Conservation (phyloP, 30 jellyfish, hydroid and myxozoan species). For the Catostylus mosaicus region DNA sequence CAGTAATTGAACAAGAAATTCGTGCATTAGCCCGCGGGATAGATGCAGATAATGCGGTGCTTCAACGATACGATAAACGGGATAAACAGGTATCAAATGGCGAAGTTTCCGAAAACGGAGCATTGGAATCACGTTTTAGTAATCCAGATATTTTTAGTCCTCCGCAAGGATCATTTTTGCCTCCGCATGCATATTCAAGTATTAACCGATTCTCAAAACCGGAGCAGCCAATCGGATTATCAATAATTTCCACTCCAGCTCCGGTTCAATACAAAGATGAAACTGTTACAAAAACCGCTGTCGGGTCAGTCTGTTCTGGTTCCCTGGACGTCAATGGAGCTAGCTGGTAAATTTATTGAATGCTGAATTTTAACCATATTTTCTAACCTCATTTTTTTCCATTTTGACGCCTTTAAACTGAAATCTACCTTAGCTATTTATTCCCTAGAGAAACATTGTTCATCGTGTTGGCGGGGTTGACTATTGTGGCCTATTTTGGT, state of each 20-base stretch:
- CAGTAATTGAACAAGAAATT: constrained; percentile 47
- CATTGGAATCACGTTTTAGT: constrained; percentile 22
- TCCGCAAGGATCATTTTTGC: constrained; percentile 39
- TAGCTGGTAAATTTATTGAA: constrained; percentile 27
- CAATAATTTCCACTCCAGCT: constrained; percentile 86
- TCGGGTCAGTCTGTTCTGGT: constrained; percentile 9
- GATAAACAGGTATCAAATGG: background rate
- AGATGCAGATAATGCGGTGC: constrained; percentile 14
- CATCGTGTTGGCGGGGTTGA: too few relatives aligned
- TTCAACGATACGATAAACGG: constrained; percentile 3
- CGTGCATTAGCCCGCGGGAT: constrained; percentile 41
- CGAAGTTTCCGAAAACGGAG: constrained; percentile 4
- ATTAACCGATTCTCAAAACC: constrained; percentile 39
- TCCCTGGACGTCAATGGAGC: constrained; percentile 37
- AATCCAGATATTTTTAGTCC: constrained; percentile 22
- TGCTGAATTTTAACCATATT: background rate
- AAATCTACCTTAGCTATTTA: too few relatives aligned
- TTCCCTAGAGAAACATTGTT: too few relatives aligned
- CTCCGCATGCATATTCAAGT: constrained; percentile 49
- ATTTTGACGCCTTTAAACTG: background rate
- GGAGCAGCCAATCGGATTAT: constrained; percentile 56
- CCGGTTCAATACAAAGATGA: constrained; percentile 75
- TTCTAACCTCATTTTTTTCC: too few relatives aligned
- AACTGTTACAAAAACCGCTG: background rate
- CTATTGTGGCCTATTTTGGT: too few relatives aligned